These are phyloP conservation scores for Patella ulyssiponensis DNA, from an alignment of 2,888 invertebrate species.

Conservation along the genomic window DNA sequence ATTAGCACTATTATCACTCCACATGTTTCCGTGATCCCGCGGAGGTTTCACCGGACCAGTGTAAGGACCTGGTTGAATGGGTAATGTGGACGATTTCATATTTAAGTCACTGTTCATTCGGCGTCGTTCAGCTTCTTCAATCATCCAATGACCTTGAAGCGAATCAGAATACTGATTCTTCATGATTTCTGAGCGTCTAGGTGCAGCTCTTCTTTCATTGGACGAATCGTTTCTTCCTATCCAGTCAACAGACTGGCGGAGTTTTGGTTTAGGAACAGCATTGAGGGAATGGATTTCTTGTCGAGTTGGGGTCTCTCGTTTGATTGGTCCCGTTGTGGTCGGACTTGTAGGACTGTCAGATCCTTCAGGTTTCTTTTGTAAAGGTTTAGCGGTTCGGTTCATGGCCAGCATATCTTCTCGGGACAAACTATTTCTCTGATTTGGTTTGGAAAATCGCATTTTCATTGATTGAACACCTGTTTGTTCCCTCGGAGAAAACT, in stretches of 20 bases:
- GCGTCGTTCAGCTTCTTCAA: constrained; percentile 91
- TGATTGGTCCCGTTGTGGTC: constrained; percentile 27
- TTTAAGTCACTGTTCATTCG: constrained; percentile 71
- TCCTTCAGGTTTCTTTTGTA: constrained; percentile 44
- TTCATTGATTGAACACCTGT: not conserved
- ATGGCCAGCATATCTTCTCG: constrained; percentile 60
- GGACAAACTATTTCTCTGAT: constrained; percentile 31
- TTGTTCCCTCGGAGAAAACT: not conserved
- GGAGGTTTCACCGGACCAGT: constrained; percentile 54
- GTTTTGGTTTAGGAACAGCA: constrained; percentile 59
- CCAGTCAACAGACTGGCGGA: constrained; percentile 46
- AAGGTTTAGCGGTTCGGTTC: constrained; percentile 59
- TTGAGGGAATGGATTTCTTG: constrained; percentile 57
- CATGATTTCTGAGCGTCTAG: constrained; percentile 50
- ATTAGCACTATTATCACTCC: not conserved
- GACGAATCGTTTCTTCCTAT: constrained; percentile 23
- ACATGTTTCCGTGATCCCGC: constrained; percentile 31
- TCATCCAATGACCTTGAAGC: constrained; percentile 85
- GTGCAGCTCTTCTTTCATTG: constrained; percentile 15
- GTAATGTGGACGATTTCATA: constrained; percentile 11
- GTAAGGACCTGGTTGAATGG: constrained; percentile 35
- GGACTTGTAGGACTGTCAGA: constrained; percentile 18
- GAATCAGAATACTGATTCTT: constrained; percentile 48
- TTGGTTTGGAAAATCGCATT: not conserved
- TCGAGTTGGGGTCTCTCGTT: constrained; percentile 49